Evolutionary conservation across 2,888 invertebrate species (phyloP).

Genomic region (Clostera curtula): DNA sequence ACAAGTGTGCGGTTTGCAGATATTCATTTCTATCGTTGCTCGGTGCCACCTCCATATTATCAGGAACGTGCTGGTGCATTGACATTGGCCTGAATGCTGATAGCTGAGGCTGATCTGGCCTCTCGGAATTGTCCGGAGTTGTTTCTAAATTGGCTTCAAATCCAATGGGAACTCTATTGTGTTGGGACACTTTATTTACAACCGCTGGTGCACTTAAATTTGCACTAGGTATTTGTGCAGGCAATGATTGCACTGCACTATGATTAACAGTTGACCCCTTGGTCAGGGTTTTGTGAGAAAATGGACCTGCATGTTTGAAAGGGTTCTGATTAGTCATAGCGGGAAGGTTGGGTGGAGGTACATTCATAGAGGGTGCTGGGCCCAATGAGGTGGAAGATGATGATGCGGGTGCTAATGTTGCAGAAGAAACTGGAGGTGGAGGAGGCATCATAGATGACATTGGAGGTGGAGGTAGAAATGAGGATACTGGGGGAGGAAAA

Average conservation of each 20-base stretch:
- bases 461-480: constrained; percentile 10
- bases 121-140: constrained; percentile 80
- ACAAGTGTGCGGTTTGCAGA: constrained; percentile 83
- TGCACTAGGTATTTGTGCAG: constrained; percentile 40
- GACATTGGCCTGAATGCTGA: constrained; percentile 34
- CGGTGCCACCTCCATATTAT: constrained; percentile 77
- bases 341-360: constrained; percentile 37
- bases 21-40: constrained; percentile 84
- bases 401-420: constrained; percentile 12
- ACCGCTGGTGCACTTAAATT: constrained; percentile 50
- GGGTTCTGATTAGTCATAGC: constrained; percentile 48
- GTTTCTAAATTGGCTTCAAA: constrained; percentile 78
- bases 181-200: constrained; percentile 47
- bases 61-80: constrained; percentile 50
- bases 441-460: constrained; percentile 17
- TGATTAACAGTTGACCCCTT: constrained; percentile 29
- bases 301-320: constrained; percentile 58
- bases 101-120: constrained; percentile 69
- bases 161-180: constrained; percentile 43
- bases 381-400: constrained; percentile 12
- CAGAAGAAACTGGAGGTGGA: constrained; percentile 15
- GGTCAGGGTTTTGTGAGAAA: constrained; percentile 60
- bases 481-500: constrained; percentile 20
- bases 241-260: constrained; percentile 32
- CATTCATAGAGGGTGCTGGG: constrained; percentile 14